Evolutionary conservation across 1,140 invertebrate species (phyloP), one percentile per base, ranked within the genome.

Genomic region (Pseudomyrmex flavicornis): DNA sequence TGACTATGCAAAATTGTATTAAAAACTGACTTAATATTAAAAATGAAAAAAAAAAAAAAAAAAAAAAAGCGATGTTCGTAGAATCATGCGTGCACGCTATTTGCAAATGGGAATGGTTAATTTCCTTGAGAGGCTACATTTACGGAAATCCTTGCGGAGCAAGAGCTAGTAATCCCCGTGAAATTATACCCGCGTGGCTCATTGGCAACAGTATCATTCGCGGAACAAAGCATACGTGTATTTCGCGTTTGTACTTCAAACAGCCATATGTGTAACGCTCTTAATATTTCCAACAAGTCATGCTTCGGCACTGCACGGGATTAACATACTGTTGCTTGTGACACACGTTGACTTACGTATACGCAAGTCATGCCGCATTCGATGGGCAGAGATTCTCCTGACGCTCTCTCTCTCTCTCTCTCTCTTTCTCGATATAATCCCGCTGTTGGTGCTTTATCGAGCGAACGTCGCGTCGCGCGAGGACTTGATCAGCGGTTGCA

Each of bases 261-360:
- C 54, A 59, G 54, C 10, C 7, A 35, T 35, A 35, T 35, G 63
- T 58, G 26, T 72, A 46, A 26, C 54, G 46, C 22, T 44, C 54
- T 59, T 46, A 56, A 52, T 20, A 72, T 80, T 72, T 72, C 46
- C 66, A 35, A 22, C 66, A 54, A 80, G 76, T 80, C 76, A 72
- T 17, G 56, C 15, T 70, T 72, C 76, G 52, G 17, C 52, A 15
- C 4, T 12, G 10, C 52, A 13, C 52, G 54, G 54, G 65, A 80
- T 80, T 80, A 80, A 80, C 54, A 70, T 72, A 72, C 66, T 17
- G 50, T 35, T 63, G 48, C 69, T 3, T 56, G 5, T 44, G 15
- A n/a, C n/a, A n/a, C 26, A 2, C 26, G 17, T 17, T 17, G 17
- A 17, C 17, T 17, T 26, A 10, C 72, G n/a, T 62, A 48, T 44